These are phyloP conservation scores for Pogoniulus pusillus DNA, from an alignment of 2,797 vertebrate genomes.

Conservation along the genomic window DNA sequence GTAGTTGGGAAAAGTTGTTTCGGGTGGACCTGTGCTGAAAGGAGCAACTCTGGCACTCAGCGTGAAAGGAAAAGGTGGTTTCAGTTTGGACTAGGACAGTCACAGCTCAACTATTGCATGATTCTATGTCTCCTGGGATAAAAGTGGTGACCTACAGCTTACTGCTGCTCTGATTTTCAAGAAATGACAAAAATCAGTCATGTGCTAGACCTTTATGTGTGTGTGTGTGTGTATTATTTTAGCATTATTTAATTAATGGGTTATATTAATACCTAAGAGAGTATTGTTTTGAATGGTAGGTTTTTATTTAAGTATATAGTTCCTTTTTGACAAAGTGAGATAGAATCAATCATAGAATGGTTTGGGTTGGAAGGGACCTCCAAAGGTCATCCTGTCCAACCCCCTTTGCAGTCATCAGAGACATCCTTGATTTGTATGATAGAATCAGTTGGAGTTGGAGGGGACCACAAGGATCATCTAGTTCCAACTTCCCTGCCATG, in stretches of 20 bases:
- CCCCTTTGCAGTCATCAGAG: no score
- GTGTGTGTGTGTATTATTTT: no score
- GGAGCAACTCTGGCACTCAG: neutral
- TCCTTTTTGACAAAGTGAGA: neutral
- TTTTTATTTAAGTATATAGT: neutral
- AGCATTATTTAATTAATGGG: neutral
- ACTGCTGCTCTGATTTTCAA: neutral
- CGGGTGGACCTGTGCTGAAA: neutral
- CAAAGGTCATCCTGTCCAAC: no score
- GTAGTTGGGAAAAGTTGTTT: neutral
- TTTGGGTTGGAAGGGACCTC: no score
- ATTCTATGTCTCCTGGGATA: neutral
- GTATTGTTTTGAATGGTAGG: neutral
- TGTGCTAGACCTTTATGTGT: neutral
- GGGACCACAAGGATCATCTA: no score
- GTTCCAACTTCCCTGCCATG: no score
- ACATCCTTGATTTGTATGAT: no score
- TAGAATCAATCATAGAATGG: neutral
- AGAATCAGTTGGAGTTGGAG: no score
- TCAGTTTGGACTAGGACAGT: neutral
- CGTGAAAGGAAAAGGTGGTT: neutral
- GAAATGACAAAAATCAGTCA: neutral
- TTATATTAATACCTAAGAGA: neutral
- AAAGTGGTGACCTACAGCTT: neutral
- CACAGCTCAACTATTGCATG: neutral